Evolutionary conservation across 37 sponge, comb jelly and placozoan species (phyloP).

Genomic region (Crambe crambe): DNA sequence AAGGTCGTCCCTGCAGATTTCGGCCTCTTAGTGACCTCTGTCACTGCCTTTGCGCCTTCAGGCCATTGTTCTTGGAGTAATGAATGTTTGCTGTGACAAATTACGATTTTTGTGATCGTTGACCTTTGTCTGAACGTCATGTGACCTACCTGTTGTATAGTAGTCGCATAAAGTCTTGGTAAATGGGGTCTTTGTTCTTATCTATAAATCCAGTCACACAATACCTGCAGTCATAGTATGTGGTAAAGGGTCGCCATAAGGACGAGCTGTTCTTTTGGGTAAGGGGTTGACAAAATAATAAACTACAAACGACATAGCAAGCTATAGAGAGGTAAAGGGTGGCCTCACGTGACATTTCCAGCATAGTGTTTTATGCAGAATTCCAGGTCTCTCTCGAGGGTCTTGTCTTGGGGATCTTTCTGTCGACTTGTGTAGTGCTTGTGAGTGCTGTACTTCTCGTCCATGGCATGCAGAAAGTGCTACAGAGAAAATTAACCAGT

Average conservation of each 20-base stretch:
- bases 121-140: conserved; percentile 4
- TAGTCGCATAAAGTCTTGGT: conserved; percentile 85
- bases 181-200: conserved; percentile 89
- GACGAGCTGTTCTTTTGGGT: no score
- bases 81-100: conserved; percentile 22
- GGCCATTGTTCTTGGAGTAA: conserved; percentile 85
- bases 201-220: conserved; percentile 76
- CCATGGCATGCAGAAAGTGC: conserved; percentile 79
- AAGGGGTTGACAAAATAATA: no score
- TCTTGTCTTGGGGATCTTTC: conserved; percentile 39
- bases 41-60: conserved; percentile 71
- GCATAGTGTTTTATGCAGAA: conserved; percentile 79
- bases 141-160: conserved; percentile 73
- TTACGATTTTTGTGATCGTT: not conserved
- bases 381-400: conserved; percentile 58
- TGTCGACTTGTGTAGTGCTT: conserved; percentile 66
- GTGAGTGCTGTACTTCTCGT: conserved; percentile 52
- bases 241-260: not conserved
- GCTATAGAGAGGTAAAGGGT: no score
- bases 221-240: conserved; percentile 34
- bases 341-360: conserved; percentile 60
- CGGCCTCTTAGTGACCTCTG: conserved; percentile 80
- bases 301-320: no score
- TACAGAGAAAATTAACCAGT: not conserved
- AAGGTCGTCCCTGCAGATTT: conserved; percentile 75